A percentile compares a stretch with the other conserved stretches of the same genome.
Evolutionary conservation across 2,113 vertebrate genomes (phyloP).

Genomic region (Tylochromis polylepis): DNA sequence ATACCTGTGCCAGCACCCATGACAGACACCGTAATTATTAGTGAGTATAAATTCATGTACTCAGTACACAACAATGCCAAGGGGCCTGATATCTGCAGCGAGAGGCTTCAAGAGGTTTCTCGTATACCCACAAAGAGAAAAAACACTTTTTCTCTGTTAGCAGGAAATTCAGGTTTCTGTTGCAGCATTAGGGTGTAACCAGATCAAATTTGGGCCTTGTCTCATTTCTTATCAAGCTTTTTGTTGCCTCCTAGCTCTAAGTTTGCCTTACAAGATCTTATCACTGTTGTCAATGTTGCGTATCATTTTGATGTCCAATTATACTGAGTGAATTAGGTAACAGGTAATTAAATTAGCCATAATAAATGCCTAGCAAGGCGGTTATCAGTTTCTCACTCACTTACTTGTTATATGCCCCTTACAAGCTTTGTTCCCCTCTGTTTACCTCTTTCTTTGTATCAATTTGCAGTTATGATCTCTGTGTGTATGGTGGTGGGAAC

Average conservation of each 20-base stretch:
- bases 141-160: not conserved
- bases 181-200: not conserved
- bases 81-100: not conserved
- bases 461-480: slow-evolving; percentile 76
- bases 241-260: not conserved
- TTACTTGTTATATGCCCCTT: not conserved
- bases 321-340: not conserved
- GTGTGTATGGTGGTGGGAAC: slow-evolving; percentile 74
- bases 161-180: not conserved
- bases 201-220: not conserved
- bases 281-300: not conserved
- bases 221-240: not conserved
- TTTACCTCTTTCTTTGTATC: not conserved
- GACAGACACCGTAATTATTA: slow-evolving; percentile 72
- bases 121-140: not conserved
- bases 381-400: not conserved
- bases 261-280: not conserved
- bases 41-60: slow-evolving; percentile 68
- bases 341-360: not conserved
- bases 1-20: slow-evolving; percentile 45
- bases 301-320: not conserved
- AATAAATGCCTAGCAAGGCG: not conserved
- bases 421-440: not conserved
- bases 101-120: not conserved
- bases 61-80: not conserved